phyloP scores from a whole-genome alignment of 2,888 invertebrate species.

The Sturmia bella region DNA sequence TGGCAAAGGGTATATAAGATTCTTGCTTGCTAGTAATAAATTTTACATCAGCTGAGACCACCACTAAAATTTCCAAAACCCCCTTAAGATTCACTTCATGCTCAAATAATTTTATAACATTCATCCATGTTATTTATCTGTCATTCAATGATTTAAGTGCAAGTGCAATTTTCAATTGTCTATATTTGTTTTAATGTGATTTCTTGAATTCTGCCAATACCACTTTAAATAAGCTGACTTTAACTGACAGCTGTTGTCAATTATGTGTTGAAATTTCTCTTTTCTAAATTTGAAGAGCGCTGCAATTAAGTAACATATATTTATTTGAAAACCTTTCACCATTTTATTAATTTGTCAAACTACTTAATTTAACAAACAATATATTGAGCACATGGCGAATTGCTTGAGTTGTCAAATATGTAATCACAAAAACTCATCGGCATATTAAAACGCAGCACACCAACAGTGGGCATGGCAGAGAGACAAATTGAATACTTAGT shows the following conservation, averaged over 20 bases:
- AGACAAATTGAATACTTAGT: conserved; percentile 23
- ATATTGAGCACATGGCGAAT: conserved; percentile 30
- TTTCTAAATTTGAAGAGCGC: neutral
- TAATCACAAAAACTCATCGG: conserved; percentile 24
- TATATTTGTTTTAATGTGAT: neutral
- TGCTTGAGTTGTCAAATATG: conserved; percentile 46
- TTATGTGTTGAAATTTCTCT: conserved; percentile 37
- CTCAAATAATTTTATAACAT: too few species aligned
- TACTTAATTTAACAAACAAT: conserved; percentile 25
- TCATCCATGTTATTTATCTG: neutral
- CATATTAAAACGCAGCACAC: conserved; percentile 7
- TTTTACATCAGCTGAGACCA: too few species aligned
- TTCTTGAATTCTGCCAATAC: neutral
- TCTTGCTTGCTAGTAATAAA: too few species aligned
- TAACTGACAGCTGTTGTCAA: conserved; percentile 18
- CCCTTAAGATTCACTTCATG: too few species aligned
- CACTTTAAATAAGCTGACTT: neutral
- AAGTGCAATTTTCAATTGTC: neutral
- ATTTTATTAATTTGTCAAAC: conserved; percentile 51
- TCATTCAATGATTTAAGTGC: neutral
- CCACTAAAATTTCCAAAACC: too few species aligned
- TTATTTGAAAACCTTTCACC: conserved; percentile 25
- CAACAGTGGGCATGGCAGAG: conserved; percentile 13
- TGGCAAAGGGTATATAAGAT: too few species aligned
- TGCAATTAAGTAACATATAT: conserved; percentile 1